A percentile compares a stretch with the other conserved stretches of the same genome.
These are phyloP conservation scores for Neosilurus mollespiculum DNA, from an alignment of 2,797 vertebrate species.

Conservation along the genomic window DNA sequence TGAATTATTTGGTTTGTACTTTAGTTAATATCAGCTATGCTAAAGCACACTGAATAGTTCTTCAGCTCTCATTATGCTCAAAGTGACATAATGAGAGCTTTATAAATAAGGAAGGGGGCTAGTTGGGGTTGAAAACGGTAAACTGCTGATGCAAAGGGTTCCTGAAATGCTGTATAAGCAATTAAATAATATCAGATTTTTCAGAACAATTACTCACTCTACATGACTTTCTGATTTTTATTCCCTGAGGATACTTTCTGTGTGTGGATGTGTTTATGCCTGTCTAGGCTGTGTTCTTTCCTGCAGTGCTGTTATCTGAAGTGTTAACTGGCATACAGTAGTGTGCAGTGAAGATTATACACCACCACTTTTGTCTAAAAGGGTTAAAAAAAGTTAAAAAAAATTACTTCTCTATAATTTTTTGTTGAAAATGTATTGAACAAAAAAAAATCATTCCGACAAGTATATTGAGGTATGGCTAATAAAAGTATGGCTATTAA, in stretches of 20 bases:
- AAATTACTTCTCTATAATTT: too few relatives aligned
- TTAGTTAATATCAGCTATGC: constrained; percentile 26
- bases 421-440: too few relatives aligned
- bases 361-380: too few relatives aligned
- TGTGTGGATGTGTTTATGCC: background rate
- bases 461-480: too few relatives aligned
- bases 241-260: background rate
- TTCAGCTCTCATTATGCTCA: constrained; percentile 7
- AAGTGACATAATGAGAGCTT: constrained; percentile 26
- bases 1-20: constrained; percentile 13
- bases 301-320: background rate
- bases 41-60: constrained; percentile 31
- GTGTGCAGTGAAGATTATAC: too few relatives aligned
- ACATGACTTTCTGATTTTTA: constrained; percentile 10
- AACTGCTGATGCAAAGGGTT: constrained; percentile 16
- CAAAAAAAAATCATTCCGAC: too few relatives aligned
- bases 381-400: too few relatives aligned
- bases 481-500: too few relatives aligned
- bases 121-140: constrained; percentile 9
- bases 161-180: constrained; percentile 10
- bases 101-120: background rate
- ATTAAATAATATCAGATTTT: background rate
- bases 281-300: background rate
- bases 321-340: background rate
- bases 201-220: background rate